Evolutionary conservation across 2,797 vertebrate species (phyloP).

Genomic region (Remorina albescens): DNA sequence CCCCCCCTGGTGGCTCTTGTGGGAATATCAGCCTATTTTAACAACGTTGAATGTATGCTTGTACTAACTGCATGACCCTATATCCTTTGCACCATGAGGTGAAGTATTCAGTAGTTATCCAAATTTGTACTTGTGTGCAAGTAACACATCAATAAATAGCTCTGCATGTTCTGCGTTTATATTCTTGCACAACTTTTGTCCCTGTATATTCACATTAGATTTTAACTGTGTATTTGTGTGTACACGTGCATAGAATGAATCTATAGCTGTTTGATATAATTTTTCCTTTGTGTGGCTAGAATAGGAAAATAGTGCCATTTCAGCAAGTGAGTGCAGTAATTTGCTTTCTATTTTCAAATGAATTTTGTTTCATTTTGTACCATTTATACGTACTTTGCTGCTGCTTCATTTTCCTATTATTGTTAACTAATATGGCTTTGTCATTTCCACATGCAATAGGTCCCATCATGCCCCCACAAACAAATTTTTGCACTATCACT

Average conservation of each 20-base stretch:
- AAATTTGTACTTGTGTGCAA: background rate
- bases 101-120: background rate
- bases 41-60: background rate
- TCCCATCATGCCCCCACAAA: constrained; percentile 35
- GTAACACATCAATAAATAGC: no score
- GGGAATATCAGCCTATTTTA: constrained; percentile 26
- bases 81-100: background rate
- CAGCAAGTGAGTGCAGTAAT: constrained; percentile 57
- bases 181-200: constrained; percentile 7
- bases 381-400: constrained; percentile 51
- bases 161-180: background rate
- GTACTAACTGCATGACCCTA: background rate
- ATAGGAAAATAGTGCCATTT: constrained; percentile 51
- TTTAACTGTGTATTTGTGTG: constrained; percentile 4
- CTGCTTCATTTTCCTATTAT: constrained; percentile 63
- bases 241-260: constrained; percentile 20
- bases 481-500: constrained; percentile 39
- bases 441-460: constrained; percentile 43
- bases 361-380: constrained; percentile 64
- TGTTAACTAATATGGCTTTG: constrained; percentile 51
- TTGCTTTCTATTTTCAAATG: constrained; percentile 69
- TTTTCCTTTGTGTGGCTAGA: constrained; percentile 46
- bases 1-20: constrained; percentile 68
- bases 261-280: constrained; percentile 17
- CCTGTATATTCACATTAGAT: constrained; percentile 2